Base-by-base conservation (phyloP, 1,140 invertebrate genomes). In the Drosophila varians region DNA sequence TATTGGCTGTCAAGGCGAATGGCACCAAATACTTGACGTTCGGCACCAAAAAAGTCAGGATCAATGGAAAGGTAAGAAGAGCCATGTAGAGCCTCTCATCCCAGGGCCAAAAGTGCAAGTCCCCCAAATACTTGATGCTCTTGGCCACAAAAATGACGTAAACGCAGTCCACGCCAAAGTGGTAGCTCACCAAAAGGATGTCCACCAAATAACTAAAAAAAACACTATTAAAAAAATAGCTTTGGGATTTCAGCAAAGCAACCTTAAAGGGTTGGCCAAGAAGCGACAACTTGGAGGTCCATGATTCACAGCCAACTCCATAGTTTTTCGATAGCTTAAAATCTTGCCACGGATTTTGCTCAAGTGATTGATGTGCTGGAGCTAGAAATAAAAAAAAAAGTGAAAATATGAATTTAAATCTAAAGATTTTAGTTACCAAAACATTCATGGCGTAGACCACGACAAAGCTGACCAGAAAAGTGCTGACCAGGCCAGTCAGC, bases 81-180 rank as follows among this genome's bases (percentile, higher is more conserved):
- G 51, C 76, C 56, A 84, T 84, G 14, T 84, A 86, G 4, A 84
- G 45, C 3, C 80, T 77, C 3, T 36, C 48, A 49, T 86, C 80
- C 3, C 79, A n/a, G 0, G 38, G 18, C 19, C n/a, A 28, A 0
- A 76, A 4, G 42, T 84, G 68, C 0, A 79, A 19, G n/a, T 86
- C 80, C 0, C 61, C 56, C 43, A 84, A 8, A 28, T 18, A 8
- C 36, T 86, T 84, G 0, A 84, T 2, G 9, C 48, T 65, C 8
- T 76, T 84, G 12, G 51, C 72, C n/a, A 84, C 53, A 8, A 84
- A 84, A 11, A 75, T 58, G 2, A 84, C 58, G 46, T 84, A 84
- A 2, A 84, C 76, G 4, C 72, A 73, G 14, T 57, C 58, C 28
- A 84, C 75, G 0, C 80, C 80, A 23, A 84, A 84, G 5, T 84